phyloP scores from a whole-genome alignment of 2,797 vertebrate species.

The Leptoclinus maculatus region DNA sequence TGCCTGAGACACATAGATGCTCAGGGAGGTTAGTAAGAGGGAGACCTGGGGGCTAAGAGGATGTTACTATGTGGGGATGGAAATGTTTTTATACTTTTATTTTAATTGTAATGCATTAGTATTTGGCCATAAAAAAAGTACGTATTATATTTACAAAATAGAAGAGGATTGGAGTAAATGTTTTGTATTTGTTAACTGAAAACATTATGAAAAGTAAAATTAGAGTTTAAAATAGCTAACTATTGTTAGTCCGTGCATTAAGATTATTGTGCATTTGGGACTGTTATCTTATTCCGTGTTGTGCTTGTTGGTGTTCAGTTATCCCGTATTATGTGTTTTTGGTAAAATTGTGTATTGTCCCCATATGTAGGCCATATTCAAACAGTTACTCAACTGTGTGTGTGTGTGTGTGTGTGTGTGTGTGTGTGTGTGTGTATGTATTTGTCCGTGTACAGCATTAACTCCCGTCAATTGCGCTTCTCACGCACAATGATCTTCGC shows the following conservation, averaged over 20 bases:
- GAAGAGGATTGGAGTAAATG: neutral
- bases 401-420: neutral
- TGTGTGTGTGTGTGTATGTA: too few relatives aligned
- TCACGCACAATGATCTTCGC: constrained; percentile 70
- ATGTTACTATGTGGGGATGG: neutral
- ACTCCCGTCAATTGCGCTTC: constrained; percentile 64
- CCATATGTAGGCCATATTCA: neutral
- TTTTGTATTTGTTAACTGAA: neutral
- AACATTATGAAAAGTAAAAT: too few relatives aligned
- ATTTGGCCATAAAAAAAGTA: neutral
- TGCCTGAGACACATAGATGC: constrained; percentile 59
- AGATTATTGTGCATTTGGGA: neutral
- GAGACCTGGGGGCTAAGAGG: neutral
- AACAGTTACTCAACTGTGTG: neutral
- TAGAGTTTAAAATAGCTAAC: neutral
- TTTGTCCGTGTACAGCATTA: constrained; percentile 41
- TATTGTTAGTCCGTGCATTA: neutral
- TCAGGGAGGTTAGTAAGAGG: constrained; percentile 64
- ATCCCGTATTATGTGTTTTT: neutral
- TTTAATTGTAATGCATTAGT: too few relatives aligned
- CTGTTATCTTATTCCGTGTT: neutral
- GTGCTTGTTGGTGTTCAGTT: neutral
- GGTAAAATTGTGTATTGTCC: neutral
- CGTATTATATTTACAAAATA: neutral
- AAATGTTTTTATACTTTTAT: neutral